Evolutionary conservation across 1,140 invertebrate species (phyloP), one percentile per base, ranked within the genome.

Genomic region (Caenorhabditis remanei): DNA sequence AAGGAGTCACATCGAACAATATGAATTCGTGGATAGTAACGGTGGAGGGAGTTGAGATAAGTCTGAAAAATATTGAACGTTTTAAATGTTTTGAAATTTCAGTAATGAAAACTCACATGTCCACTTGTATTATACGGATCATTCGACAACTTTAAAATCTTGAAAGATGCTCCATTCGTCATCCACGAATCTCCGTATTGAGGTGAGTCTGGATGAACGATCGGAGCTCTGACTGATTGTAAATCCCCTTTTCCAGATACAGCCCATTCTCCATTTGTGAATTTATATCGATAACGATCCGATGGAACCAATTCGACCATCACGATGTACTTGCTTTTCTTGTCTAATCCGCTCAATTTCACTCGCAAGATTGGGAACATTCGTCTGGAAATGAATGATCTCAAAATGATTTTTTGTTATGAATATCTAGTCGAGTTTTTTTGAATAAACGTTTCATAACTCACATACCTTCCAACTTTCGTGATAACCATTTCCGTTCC

Each of bases 1-100:
- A 99, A 97, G 94, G 99, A 97, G 94, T 98, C 98, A 90, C 97
- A 97, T 92, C 97, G 94, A 90, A 99, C 97, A 93, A 99, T 95
- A 94, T 99, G 98, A 95, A 99, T 98, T 93, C 98, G 95, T 87
- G 98, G 98, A 94, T 99, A 50, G 9, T 79, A 79, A 11, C 46
- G 43, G n/a, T 79, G 71, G 46, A 79, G 50, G 24, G 71, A 79
- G 21, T 50, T 79, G 2, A 79, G 46, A 8, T 53, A 41, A 3
- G 53, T 50, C 71, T 79, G 71, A 53, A 79, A 71, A 41, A 6
- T 40, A 40, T 65, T 16, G 50, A 1, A 53, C 50, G 14, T 50
- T 50, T 50, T 4, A 50, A 50, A 50, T 40, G 9, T 14, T 40
- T 16, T 41, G 0, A 1, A 40, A 40, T 65, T 32, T 32, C 32